Percentiles rank a stretch among this genome's conserved stretches.
phyloP scores from a whole-genome alignment of 2,113 vertebrate species.

The Shinisaurus crocodilurus region DNA sequence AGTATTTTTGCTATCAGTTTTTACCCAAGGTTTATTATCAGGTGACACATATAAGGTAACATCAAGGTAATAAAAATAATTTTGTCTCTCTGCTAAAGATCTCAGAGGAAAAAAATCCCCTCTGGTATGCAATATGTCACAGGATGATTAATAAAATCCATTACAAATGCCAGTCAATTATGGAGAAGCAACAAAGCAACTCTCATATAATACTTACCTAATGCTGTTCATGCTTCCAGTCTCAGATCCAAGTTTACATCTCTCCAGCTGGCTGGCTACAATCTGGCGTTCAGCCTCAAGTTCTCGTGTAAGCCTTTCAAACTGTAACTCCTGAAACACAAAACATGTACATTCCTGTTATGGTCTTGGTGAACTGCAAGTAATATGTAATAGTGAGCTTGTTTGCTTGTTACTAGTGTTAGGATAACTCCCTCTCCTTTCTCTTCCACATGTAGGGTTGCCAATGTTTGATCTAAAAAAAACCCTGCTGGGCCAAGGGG shows the following conservation, averaged over 20 bases:
- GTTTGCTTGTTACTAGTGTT: not conserved
- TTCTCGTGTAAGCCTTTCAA: constrained; percentile 96
- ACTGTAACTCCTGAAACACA: constrained; percentile 91
- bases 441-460: not conserved
- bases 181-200: not conserved
- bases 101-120: not conserved
- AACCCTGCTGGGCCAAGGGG: too few relatives aligned
- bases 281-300: constrained; percentile 98
- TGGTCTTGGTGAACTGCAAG: not conserved
- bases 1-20: not conserved
- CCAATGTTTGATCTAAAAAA: not conserved
- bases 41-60: constrained; percentile 9
- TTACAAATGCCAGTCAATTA: not conserved
- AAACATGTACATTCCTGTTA: constrained; percentile 38
- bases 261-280: constrained; percentile 95
- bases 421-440: not conserved
- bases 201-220: constrained; percentile 79
- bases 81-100: constrained; percentile 17
- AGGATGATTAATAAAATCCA: not conserved
- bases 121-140: not conserved
- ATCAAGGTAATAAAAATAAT: constrained; percentile 23
- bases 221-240: constrained; percentile 98
- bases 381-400: not conserved
- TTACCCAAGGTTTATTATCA: not conserved
- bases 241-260: constrained; percentile 98